phyloP scores from a whole-genome alignment of 2,888 invertebrate genomes.

The Anticlea derivata region DNA sequence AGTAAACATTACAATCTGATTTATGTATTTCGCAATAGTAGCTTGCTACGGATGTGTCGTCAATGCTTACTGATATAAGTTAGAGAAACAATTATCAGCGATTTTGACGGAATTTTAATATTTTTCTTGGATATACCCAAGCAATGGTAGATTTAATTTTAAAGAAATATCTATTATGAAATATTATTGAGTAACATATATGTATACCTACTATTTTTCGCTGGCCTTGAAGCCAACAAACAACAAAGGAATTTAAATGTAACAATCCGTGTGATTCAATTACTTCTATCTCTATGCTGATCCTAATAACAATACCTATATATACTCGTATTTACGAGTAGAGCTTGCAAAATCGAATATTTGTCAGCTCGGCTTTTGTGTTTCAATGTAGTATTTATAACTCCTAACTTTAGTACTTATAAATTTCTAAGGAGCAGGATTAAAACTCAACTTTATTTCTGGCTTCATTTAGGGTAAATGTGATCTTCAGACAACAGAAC shows the following conservation, averaged over 20 bases:
- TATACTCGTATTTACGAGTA: not conserved
- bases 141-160: too few relatives aligned
- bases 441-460: too few relatives aligned
- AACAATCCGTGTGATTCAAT: constrained; percentile 25
- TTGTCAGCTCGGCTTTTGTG: too few relatives aligned
- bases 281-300: constrained; percentile 19
- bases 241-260: constrained; percentile 25
- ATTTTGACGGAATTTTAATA: not conserved
- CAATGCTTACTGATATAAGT: constrained; percentile 21
- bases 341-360: too few relatives aligned
- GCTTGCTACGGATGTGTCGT: constrained; percentile 17
- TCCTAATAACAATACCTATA: constrained; percentile 10
- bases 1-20: constrained; percentile 34
- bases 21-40: constrained; percentile 9
- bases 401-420: too few relatives aligned
- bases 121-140: not conserved
- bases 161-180: too few relatives aligned
- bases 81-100: constrained; percentile 22
- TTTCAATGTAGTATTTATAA: too few relatives aligned
- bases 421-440: too few relatives aligned
- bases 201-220: not conserved
- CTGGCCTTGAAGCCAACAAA: constrained; percentile 13
- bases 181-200: too few relatives aligned
- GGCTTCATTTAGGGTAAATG: too few relatives aligned
- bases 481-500: too few relatives aligned